Evolutionary conservation across 1,140 invertebrate genomes (phyloP).

Genomic region (Zaprionus inermis): DNA sequence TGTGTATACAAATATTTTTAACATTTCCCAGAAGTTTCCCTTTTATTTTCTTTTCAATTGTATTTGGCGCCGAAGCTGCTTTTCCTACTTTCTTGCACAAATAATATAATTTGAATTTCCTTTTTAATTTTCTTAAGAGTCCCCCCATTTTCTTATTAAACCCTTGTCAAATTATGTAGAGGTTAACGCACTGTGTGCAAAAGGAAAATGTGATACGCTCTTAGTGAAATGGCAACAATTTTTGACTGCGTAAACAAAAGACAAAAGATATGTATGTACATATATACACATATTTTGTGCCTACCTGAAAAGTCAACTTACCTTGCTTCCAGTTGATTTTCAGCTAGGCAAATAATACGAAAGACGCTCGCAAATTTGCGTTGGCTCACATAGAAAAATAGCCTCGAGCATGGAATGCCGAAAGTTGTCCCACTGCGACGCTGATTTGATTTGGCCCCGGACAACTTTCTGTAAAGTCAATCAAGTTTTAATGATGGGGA

Average conservation of each 20-base stretch:
- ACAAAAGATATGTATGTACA: background rate
- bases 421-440: slow-evolving; percentile 35
- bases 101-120: background rate
- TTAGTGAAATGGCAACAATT: background rate
- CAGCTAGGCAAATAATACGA: slow-evolving; percentile 6
- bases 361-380: slow-evolving; percentile 13
- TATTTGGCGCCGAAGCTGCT: background rate
- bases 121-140: background rate
- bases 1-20: background rate
- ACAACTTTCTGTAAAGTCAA: slow-evolving; percentile 66
- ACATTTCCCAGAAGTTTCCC: too few relatives aligned
- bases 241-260: slow-evolving; percentile 8
- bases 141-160: slow-evolving; percentile 1
- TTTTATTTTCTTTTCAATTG: background rate
- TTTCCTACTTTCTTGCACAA: background rate
- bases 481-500: slow-evolving; percentile 75
- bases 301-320: slow-evolving; percentile 14
- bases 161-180: slow-evolving; percentile 12
- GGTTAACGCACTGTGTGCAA: background rate
- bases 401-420: slow-evolving; percentile 17
- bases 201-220: background rate
- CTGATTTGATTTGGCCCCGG: slow-evolving; percentile 27
- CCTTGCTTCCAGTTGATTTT: slow-evolving; percentile 8
- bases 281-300: background rate
- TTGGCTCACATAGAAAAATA: slow-evolving; percentile 35